Evolutionary conservation across 1,140 invertebrate species (phyloP).

Genomic region (Steinernema khuongi): DNA sequence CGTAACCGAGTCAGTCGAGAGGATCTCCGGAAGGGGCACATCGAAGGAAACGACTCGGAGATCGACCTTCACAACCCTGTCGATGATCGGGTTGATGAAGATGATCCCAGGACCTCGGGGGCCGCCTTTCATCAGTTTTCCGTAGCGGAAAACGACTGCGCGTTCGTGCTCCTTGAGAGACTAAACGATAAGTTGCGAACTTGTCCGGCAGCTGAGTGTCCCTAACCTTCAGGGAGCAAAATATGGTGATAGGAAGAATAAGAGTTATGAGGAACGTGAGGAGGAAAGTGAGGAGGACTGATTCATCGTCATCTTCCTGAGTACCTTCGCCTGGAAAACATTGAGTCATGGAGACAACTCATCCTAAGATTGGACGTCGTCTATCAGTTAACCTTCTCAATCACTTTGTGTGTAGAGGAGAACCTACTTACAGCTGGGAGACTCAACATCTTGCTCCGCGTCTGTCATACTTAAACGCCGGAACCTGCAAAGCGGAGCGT

Average conservation of each 20-base stretch:
- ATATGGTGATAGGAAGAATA: slow-evolving; percentile 81
- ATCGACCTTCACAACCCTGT: slow-evolving; percentile 64
- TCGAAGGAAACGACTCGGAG: slow-evolving; percentile 66
- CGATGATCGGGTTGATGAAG: slow-evolving; percentile 64
- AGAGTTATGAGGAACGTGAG: slow-evolving; percentile 72
- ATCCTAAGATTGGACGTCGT: too few relatives aligned
- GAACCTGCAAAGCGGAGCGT: too few relatives aligned
- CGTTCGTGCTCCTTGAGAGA: slow-evolving; percentile 65
- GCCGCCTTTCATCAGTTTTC: slow-evolving; percentile 64
- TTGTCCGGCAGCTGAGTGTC: neutral
- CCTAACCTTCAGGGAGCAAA: slow-evolving; percentile 86
- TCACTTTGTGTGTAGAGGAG: too few relatives aligned
- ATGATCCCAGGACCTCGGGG: slow-evolving; percentile 62
- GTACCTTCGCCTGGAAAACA: neutral
- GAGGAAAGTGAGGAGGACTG: slow-evolving; percentile 63
- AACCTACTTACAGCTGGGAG: too few relatives aligned
- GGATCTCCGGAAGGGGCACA: slow-evolving; percentile 66
- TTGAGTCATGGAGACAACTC: too few relatives aligned
- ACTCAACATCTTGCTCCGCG: too few relatives aligned
- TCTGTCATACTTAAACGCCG: too few relatives aligned
- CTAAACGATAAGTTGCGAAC: slow-evolving; percentile 45
- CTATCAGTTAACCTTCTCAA: too few relatives aligned
- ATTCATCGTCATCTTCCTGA: neutral
- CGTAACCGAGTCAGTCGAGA: slow-evolving; percentile 67
- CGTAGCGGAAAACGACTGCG: slow-evolving; percentile 64